Conservation (phyloP, 92 coral and sea anemone genomes). For the Phenganax subtilis region DNA sequence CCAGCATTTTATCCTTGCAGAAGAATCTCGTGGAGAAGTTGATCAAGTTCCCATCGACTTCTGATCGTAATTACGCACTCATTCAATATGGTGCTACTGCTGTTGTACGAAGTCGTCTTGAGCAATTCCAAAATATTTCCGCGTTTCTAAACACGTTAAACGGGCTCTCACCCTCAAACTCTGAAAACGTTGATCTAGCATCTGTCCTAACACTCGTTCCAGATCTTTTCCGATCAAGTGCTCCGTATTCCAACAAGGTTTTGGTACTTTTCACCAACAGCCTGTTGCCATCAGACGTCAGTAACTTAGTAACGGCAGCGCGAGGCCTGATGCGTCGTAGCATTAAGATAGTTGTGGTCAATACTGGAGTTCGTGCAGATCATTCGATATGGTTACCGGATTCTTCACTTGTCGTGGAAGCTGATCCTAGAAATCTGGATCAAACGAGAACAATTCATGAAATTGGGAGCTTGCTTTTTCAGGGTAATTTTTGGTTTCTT, state of each 20-base stretch:
- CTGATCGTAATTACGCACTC: constrained; percentile 37
- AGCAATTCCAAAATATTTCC: neutral
- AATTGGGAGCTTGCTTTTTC: constrained; percentile 15
- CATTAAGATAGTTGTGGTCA: constrained; percentile 27
- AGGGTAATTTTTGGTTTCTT: constrained; percentile 3
- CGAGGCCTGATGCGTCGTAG: constrained; percentile 15
- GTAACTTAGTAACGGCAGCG: constrained; percentile 24
- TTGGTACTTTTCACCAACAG: constrained; percentile 34
- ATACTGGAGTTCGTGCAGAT: constrained; percentile 19
- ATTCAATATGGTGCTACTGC: constrained; percentile 40
- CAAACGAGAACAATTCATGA: neutral
- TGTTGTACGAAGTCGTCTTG: constrained; percentile 29
- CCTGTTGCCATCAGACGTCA: constrained; percentile 28
- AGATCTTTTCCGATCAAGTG: constrained; percentile 24
- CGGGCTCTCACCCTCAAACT: constrained; percentile 22
- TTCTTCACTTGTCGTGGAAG: constrained; percentile 15
- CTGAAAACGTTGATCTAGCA: neutral
- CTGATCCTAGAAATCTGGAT: constrained; percentile 17
- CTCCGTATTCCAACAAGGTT: constrained; percentile 21
- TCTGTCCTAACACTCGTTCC: constrained; percentile 18
- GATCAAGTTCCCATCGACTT: constrained; percentile 17
- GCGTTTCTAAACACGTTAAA: constrained; percentile 7
- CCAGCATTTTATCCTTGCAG: constrained; percentile 29
- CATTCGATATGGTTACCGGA: constrained; percentile 17
- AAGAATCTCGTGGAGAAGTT: constrained; percentile 35